These are phyloP conservation scores for Oryzias woworae DNA, from an alignment of 2,113 vertebrate genomes.

Conservation along the genomic window DNA sequence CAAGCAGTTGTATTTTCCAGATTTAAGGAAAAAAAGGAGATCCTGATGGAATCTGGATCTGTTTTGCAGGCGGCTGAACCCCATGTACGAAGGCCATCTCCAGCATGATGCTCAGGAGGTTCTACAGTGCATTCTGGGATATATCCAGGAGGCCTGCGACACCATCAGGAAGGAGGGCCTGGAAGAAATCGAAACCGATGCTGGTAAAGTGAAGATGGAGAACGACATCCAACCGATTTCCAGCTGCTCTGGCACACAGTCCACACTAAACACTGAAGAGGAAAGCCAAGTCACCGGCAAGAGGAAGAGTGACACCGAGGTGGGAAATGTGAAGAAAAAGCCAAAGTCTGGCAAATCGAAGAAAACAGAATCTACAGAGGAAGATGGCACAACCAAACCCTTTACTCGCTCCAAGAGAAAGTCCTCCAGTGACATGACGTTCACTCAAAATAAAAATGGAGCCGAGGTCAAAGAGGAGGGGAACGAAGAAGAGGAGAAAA, in stretches of 20 bases:
- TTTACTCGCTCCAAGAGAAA: constrained; percentile 92
- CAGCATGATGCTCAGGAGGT: constrained; percentile 98
- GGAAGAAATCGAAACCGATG: constrained; percentile 41
- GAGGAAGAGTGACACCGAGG: constrained; percentile 90
- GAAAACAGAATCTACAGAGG: constrained; percentile 69
- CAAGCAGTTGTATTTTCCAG: too few relatives aligned
- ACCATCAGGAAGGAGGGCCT: constrained; percentile 87
- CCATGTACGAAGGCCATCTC: constrained; percentile 97
- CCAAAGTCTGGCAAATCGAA: constrained; percentile 83
- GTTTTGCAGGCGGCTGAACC: constrained; percentile 88
- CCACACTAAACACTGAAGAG: constrained; percentile 15
- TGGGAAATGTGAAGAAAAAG: constrained; percentile 93
- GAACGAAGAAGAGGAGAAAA: constrained; percentile 19
- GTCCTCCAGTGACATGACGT: constrained; percentile 71
- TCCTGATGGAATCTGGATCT: too few relatives aligned
- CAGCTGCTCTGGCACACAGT: constrained; percentile 8
- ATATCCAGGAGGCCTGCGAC: constrained; percentile 93
- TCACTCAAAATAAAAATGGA: constrained; percentile 8
- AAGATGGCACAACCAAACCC: constrained; percentile 64
- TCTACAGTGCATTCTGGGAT: constrained; percentile 93
- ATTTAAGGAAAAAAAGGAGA: too few relatives aligned
- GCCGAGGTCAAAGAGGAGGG: constrained; percentile 17
- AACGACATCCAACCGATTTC: not conserved
- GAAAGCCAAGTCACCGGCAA: constrained; percentile 83
- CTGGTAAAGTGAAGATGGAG: constrained; percentile 4